A percentile compares a stretch with the other conserved stretches of the same genome.
Conservation (phyloP, 2,113 vertebrate genomes). For the western clawed frog (Xenopus tropicalis) region DNA sequence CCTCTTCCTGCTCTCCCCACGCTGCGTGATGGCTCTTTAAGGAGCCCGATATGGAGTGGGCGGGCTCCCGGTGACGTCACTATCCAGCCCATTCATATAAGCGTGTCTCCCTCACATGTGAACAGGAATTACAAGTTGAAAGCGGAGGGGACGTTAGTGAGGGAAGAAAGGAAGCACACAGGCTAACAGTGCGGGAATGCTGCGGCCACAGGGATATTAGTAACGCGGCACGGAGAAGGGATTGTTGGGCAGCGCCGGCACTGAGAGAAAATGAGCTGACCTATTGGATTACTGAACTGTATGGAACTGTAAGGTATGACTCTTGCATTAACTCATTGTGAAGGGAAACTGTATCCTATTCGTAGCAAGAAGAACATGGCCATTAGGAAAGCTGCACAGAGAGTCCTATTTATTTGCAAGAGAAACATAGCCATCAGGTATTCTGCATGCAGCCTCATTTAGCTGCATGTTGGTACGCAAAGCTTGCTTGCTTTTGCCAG, state of each 20-base stretch:
- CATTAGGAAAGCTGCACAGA: not conserved
- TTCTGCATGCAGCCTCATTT: too few species aligned
- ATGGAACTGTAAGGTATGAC: not conserved
- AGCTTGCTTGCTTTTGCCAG: too few species aligned
- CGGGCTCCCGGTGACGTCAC: conserved; percentile 2
- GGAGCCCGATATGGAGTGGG: not conserved
- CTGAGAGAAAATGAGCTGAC: conserved; percentile 14
- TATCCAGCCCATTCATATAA: conserved; percentile 32
- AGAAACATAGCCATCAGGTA: too few species aligned
- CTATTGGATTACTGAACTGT: not conserved
- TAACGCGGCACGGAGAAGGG: not conserved
- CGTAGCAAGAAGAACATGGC: not conserved
- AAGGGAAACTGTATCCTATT: not conserved
- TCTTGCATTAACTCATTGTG: not conserved
- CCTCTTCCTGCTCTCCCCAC: not conserved
- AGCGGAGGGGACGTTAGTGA: not conserved
- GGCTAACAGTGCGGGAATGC: conserved; percentile 14
- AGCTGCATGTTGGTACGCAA: too few species aligned
- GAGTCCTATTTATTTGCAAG: too few species aligned
- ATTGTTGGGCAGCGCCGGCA: not conserved
- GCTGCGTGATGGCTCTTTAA: conserved; percentile 18
- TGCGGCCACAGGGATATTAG: not conserved
- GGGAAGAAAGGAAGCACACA: not conserved
- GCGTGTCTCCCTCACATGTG: not conserved
- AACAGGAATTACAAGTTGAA: conserved; percentile 24